A percentile compares a stretch with the other conserved stretches of the same genome.
These are phyloP conservation scores for Pyrgilauda ruficollis DNA, from an alignment of 2,113 vertebrate genomes.

Conservation along the genomic window DNA sequence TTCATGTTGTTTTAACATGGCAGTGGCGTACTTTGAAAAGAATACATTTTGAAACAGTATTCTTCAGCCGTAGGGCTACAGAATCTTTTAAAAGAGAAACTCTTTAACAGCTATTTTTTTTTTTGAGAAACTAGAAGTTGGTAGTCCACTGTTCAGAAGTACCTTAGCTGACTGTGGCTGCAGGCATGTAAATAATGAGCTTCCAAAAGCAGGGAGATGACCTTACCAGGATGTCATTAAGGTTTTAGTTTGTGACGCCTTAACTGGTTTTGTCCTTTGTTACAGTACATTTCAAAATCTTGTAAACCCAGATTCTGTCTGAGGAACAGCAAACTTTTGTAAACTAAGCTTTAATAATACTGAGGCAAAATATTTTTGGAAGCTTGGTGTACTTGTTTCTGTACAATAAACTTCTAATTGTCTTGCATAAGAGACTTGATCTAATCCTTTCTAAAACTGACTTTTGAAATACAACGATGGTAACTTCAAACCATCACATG, in stretches of 20 bases:
- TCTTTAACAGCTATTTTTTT: not conserved
- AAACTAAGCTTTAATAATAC: slow-evolving; percentile 17
- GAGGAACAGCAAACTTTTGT: slow-evolving; percentile 12
- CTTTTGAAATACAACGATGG: not conserved
- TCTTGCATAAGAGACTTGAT: not conserved
- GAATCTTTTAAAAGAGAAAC: not conserved
- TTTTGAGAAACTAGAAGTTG: not conserved
- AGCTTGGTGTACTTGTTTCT: slow-evolving; percentile 17
- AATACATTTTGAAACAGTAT: not conserved
- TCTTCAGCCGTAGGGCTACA: not conserved
- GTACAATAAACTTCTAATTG: slow-evolving; percentile 53
- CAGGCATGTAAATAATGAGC: not conserved
- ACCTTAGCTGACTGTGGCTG: not conserved
- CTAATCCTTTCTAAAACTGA: not conserved
- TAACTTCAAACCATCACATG: not conserved
- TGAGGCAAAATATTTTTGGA: slow-evolving; percentile 22
- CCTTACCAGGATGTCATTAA: not conserved
- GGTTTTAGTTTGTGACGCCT: not conserved
- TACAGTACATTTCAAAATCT: slow-evolving; percentile 44
- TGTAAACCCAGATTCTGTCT: not conserved
- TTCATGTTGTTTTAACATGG: slow-evolving; percentile 5
- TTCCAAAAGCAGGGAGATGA: not conserved
- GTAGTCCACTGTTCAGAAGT: not conserved
- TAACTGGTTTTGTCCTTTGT: not conserved
- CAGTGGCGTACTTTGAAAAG: not conserved